Base-by-base conservation (phyloP, 2,797 vertebrate species). In the Mus minutoides region DNA sequence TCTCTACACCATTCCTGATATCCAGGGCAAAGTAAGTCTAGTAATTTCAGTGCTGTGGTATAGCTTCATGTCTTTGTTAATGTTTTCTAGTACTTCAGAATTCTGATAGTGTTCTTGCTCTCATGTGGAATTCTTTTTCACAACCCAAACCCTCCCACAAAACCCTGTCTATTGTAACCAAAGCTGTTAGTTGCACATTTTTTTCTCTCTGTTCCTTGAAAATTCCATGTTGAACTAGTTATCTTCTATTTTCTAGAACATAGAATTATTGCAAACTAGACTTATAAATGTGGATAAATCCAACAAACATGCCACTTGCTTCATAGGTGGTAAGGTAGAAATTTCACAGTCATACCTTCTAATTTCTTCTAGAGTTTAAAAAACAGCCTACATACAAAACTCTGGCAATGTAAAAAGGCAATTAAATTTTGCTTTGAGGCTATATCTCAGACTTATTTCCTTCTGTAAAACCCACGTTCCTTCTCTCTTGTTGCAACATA, bases 1-100 rank as follows among this genome's bases (percentile, higher is more conserved):
- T 94, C 87, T 96, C 89, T 96, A 97, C 0, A 94, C 60, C 71
- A 90, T 88, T 96, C 43, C 46, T 94, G 90, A 90, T 86, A 95
- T 85, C 87, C 94, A 97, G 95, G 90, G 88, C 90, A 90, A 95
- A 92, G 29, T 58, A 95, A 49, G 95, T 79, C 60, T 94, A 82
- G 79, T 94, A 83, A 93, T 67, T 73, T 90, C 91, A 92, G 67
- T 77, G 43, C 43, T 92, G 52, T 64, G 91, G 4, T 34, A 64
- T 34, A 49, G 62, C 16, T 75, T 90, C 26, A 56, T 83, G 79
- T 92, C 84, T 95, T 96, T 62, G 77, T 67, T 92, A 92, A 73
- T 85, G 76, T 80, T 92, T 88, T 67, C 79, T 87, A 95, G 71
- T 76, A 82, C 19, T 79, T 95, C 29, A 88, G 12, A 85, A 77